phyloP scores from a whole-genome alignment of 2,797 vertebrate genomes.

The Dipus sagitta region DNA sequence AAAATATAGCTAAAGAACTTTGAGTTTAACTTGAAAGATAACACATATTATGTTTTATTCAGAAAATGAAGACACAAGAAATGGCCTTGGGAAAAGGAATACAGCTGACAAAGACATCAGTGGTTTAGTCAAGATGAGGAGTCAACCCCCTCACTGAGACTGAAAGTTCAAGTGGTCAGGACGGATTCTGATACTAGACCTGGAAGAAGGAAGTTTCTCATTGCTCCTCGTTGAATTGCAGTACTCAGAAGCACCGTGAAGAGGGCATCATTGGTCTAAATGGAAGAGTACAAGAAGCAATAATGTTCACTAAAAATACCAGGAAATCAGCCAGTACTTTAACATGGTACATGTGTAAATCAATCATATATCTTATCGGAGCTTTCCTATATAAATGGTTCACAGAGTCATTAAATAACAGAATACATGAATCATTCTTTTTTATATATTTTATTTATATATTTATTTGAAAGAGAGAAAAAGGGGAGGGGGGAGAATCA shows the following conservation, averaged over 20 bases:
- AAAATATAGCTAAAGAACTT: neutral
- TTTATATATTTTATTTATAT: neutral
- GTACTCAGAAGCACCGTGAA: neutral
- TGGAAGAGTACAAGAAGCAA: neutral
- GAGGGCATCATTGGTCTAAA: neutral
- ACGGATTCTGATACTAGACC: neutral
- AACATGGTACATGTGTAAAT: neutral
- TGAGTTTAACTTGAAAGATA: conserved; percentile 11
- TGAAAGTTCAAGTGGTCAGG: neutral
- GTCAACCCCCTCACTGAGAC: neutral
- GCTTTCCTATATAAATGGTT: neutral
- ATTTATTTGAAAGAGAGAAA: too few relatives aligned
- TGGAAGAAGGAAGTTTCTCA: neutral
- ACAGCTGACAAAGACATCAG: neutral
- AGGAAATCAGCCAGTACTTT: neutral
- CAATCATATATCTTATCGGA: neutral
- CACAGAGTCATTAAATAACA: neutral
- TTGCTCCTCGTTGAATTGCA: neutral
- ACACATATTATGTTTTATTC: neutral
- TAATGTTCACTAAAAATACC: neutral
- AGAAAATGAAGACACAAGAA: neutral
- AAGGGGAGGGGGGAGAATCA: too few relatives aligned
- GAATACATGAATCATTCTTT: neutral
- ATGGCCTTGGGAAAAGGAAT: neutral
- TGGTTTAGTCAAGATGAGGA: neutral